Conservation (phyloP, 1,140 invertebrate species). For the Bombus difficillimus region DNA sequence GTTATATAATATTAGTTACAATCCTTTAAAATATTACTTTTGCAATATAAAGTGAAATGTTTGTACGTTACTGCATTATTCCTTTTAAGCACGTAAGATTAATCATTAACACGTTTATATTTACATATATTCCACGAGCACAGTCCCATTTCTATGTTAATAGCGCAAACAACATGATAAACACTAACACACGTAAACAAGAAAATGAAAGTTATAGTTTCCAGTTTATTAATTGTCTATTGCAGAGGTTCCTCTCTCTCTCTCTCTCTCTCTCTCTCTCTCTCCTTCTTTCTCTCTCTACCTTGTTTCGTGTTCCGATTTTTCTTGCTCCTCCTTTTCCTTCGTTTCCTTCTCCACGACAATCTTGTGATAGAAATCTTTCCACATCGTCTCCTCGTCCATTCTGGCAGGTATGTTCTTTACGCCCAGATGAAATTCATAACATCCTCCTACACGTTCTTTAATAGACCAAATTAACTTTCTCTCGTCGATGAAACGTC, state of each 20-base stretch:
- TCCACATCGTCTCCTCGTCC: slow-evolving; percentile 89
- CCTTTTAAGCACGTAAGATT: no score
- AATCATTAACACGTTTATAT: background rate
- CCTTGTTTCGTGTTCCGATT: slow-evolving; percentile 85
- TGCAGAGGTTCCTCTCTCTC: slow-evolving; percentile 59
- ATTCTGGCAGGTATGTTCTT: slow-evolving; percentile 61
- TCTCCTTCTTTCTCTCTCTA: slow-evolving; percentile 76
- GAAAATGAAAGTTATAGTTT: background rate
- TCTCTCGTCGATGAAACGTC: background rate
- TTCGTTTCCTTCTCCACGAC: slow-evolving; percentile 85
- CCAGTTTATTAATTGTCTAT: background rate
- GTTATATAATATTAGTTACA: no score
- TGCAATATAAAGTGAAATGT: no score
- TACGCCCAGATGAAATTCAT: background rate
- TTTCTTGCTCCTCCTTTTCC: slow-evolving; percentile 83
- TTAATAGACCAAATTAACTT: background rate
- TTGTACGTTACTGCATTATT: no score
- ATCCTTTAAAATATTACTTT: no score
- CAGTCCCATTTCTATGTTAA: background rate
- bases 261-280: slow-evolving; percentile 68
- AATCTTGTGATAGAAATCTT: slow-evolving; percentile 86
- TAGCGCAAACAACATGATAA: background rate
- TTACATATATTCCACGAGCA: background rate
- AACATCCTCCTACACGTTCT: background rate
- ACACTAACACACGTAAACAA: no score